Percentiles rank a stretch among this genome's conserved stretches.
These are phyloP conservation scores for Tympanuchus pallidicinctus DNA, from an alignment of 2,113 vertebrate genomes.

Conservation along the genomic window DNA sequence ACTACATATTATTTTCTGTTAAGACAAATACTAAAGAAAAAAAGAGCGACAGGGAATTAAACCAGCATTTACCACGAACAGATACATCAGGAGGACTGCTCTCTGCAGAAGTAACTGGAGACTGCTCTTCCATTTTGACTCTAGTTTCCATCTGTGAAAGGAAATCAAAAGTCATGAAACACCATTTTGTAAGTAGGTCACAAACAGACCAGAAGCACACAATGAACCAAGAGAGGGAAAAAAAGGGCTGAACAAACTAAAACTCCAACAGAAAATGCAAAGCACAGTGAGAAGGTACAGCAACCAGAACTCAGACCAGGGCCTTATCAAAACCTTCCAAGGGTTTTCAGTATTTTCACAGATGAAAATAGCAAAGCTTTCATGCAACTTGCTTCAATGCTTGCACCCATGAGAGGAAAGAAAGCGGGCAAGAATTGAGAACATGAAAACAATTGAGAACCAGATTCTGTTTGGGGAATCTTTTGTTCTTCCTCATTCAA, in stretches of 20 bases:
- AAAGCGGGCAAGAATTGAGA: neutral
- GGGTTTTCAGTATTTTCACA: neutral
- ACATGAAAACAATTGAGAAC: neutral
- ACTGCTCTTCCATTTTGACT: conserved; percentile 72
- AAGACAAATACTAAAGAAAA: conserved; percentile 28
- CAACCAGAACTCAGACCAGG: neutral
- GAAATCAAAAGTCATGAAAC: conserved; percentile 58
- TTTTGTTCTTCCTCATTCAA: neutral
- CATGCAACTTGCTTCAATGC: neutral
- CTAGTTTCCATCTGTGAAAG: conserved; percentile 76
- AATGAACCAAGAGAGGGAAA: neutral
- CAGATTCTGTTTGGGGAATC: neutral
- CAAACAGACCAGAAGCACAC: conserved; percentile 17
- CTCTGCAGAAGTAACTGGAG: conserved; percentile 55
- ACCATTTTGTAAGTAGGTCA: conserved; percentile 52
- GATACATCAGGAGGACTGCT: conserved; percentile 60
- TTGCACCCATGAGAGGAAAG: neutral
- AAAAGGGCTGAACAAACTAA: neutral
- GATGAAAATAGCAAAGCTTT: neutral
- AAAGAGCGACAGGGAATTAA: conserved; percentile 41
- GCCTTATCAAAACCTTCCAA: neutral
- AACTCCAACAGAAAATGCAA: conserved; percentile 3
- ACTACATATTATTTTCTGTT: conserved; percentile 3
- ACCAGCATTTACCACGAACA: conserved; percentile 75
- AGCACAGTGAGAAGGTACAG: neutral